Evolutionary conservation across 2,797 vertebrate species (phyloP), one percentile per base, ranked within the genome.

Genomic region (Fistularia commersonii): DNA sequence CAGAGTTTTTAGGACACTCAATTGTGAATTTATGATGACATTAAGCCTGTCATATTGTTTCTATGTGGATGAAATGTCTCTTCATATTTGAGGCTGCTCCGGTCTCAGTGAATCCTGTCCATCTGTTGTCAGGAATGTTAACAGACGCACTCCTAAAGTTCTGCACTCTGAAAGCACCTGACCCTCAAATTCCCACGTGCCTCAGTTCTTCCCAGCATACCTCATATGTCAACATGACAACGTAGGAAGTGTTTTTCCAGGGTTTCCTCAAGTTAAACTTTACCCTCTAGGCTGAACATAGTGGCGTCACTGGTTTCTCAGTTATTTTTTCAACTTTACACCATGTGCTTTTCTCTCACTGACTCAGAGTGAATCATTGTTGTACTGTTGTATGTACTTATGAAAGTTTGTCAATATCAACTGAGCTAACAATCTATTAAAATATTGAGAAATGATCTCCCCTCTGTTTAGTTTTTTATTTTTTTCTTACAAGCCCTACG

Each of bases 261-360:
- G 77, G 77, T 80, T 79, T 80, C 74, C 67, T 68, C 42, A 8
- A 33, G 65, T 87, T 87, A 73, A 76, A 73, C 53, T 80, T 83
- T 79, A 72, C 39, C 66, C 65, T 14, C 41, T 34, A 33, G 0
- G 39, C 33, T 14, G 32, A 14, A 10, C 48, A 58, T 31, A 6
- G 48, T 12, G n/a, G 11, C 33, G 52, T 65, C 37, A 34, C 41
- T 15, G 14, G 11, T 45, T 73, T 55, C 48, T 76, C 60, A 65
- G 61, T 57, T 53, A 49, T 73, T 7, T 36, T 36, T 1, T 36
- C 35, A 36, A 36, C 7, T 10, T 36, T 2, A 36, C 35, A 36
- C 35, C 1, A 36, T 36, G 35, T 2, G 9, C 35, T 36, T 8
- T 36, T 8, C 35, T 36, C 35, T 36, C 1, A 2, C 35, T 36